Evolutionary conservation across 2,113 vertebrate species (phyloP).

Genomic region (Noturus placidus): DNA sequence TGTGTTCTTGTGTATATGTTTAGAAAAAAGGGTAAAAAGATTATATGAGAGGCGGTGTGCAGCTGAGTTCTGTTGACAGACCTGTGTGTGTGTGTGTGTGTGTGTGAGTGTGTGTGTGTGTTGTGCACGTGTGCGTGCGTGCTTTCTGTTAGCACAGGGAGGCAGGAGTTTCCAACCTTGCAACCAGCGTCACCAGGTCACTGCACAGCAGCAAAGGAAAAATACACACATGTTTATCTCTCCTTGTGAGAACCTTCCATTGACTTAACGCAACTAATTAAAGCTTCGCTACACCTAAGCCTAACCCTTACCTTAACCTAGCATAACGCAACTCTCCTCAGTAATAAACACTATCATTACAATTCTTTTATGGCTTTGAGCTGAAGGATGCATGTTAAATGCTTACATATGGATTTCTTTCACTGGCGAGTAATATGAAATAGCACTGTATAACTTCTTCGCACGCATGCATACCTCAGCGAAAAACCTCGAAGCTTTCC

Average conservation of each 20-base stretch:
- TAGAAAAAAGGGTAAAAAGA: neutral
- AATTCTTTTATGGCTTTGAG: neutral
- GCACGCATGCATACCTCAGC: neutral
- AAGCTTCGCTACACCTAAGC: neutral
- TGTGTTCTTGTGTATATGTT: neutral
- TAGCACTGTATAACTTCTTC: neutral
- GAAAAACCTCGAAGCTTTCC: neutral
- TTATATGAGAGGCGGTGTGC: constrained; percentile 2
- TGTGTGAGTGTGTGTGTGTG: neutral
- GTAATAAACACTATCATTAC: neutral
- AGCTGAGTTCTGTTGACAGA: constrained; percentile 12
- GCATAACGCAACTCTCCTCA: neutral
- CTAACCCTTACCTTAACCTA: neutral
- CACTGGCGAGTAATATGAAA: neutral
- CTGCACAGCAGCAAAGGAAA: constrained; percentile 22
- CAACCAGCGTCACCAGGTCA: constrained; percentile 20
- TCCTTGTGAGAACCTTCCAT: neutral
- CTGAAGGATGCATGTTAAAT: neutral
- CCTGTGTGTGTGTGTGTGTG: neutral
- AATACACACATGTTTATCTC: constrained; percentile 16
- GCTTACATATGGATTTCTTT: neutral
- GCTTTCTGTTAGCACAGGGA: neutral
- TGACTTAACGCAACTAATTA: neutral
- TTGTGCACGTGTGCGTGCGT: constrained; percentile 3
- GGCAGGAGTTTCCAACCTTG: constrained; percentile 16